A percentile compares a stretch with the other conserved stretches of the same genome.
Conservation (phyloP, 2,113 vertebrate species). For the Muntiacus muntjak region DNA sequence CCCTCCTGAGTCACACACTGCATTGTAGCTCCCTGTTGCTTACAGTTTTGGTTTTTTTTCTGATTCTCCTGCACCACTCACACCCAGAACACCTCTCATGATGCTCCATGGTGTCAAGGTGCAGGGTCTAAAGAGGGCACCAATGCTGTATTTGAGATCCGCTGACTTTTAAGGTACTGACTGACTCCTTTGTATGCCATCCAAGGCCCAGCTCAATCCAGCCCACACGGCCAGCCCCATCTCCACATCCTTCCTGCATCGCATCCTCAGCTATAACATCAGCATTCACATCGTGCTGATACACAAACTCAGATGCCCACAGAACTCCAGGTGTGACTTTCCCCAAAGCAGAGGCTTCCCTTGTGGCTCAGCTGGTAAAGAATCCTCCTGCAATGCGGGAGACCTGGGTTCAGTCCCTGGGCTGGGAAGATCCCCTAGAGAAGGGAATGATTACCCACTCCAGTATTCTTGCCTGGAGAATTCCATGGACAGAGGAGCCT, state of each 20-base stretch:
- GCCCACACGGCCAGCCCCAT: neutral
- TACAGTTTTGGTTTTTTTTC: neutral
- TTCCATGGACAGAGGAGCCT: neutral
- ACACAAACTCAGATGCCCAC: fast-evolving
- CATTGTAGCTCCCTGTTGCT: neutral
- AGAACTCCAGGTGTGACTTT: neutral
- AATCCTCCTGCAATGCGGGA: neutral
- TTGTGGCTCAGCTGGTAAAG: neutral
- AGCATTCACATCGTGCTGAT: fast-evolving
- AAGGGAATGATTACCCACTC: neutral
- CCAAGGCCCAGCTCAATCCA: neutral
- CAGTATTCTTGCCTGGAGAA: neutral
- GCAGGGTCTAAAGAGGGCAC: neutral
- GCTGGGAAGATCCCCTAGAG: neutral
- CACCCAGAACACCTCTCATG: neutral
- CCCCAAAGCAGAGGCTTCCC: neutral
- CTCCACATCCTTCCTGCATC: neutral
- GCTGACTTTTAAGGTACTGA: neutral
- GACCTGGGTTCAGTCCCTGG: neutral
- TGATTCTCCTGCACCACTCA: neutral
- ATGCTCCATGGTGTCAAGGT: neutral
- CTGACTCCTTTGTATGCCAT: neutral
- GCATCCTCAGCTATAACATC: neutral
- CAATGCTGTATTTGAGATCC: neutral
- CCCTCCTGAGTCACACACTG: neutral